phyloP scores from a whole-genome alignment of 2,113 vertebrate genomes.

The Pelodiscus sinensis region DNA sequence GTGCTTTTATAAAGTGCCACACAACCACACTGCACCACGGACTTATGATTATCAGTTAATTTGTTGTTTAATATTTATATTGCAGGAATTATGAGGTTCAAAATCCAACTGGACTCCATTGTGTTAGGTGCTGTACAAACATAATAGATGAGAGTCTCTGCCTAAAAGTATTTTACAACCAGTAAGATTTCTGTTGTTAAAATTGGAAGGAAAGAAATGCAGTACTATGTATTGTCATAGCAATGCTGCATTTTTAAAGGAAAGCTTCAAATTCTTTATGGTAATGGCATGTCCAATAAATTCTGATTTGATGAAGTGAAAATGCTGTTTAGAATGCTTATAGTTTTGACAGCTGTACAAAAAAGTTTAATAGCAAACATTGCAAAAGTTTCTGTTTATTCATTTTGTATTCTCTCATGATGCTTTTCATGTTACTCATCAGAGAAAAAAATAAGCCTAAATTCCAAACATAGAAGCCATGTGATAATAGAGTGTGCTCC shows the following conservation, averaged over 20 bases:
- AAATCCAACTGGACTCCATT: background rate
- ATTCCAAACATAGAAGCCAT: background rate
- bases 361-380: conserved; percentile 18
- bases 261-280: background rate
- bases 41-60: background rate
- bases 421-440: background rate
- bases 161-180: accelerated
- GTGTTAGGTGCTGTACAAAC: background rate
- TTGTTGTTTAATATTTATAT: background rate
- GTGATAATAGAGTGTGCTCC: background rate
- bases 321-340: background rate
- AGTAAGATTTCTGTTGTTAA: background rate
- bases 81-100: background rate
- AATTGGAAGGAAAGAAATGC: background rate
- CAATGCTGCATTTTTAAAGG: conserved; percentile 19
- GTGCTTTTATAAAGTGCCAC: background rate
- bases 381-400: conserved; percentile 1
- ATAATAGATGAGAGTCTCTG: accelerated
- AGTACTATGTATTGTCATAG: background rate
- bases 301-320: background rate
- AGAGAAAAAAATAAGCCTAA: background rate
- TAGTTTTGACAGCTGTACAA: background rate
- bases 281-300: background rate
- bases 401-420: background rate
- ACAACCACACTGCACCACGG: background rate